phyloP scores from a whole-genome alignment of 2,113 vertebrate species.

The Struthidea cinerea region DNA sequence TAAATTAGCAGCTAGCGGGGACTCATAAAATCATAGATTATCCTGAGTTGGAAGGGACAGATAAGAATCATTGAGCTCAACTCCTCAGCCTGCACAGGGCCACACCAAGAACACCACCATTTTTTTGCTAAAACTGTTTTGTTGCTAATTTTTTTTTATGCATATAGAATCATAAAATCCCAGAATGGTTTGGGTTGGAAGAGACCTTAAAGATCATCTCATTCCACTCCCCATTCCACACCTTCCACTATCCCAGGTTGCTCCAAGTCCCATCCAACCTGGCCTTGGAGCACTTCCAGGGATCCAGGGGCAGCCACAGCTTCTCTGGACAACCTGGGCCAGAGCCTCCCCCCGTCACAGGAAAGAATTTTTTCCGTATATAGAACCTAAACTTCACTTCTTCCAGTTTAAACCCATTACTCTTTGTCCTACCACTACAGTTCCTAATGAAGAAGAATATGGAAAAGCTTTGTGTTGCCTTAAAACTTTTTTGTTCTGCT shows the following conservation, averaged over 20 bases:
- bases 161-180: neutral
- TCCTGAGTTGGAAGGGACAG: neutral
- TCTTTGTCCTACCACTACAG: neutral
- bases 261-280: fast-evolving
- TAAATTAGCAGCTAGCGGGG: neutral
- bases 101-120: neutral
- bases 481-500: neutral
- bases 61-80: fast-evolving
- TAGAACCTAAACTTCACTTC: neutral
- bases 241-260: fast-evolving
- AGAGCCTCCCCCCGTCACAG: fast-evolving
- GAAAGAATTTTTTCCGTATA: neutral
- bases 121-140: neutral
- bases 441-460: neutral
- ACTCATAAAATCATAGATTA: neutral
- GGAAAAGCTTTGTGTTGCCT: neutral
- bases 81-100: neutral
- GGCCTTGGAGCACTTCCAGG: neutral
- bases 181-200: neutral
- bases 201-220: fast-evolving
- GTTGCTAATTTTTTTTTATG: neutral
- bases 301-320: neutral
- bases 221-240: fast-evolving
- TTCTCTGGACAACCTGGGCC: neutral
- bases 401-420: neutral